These are phyloP conservation scores for Phorcus lineatus DNA, from an alignment of 2,888 invertebrate genomes.

Conservation along the genomic window DNA sequence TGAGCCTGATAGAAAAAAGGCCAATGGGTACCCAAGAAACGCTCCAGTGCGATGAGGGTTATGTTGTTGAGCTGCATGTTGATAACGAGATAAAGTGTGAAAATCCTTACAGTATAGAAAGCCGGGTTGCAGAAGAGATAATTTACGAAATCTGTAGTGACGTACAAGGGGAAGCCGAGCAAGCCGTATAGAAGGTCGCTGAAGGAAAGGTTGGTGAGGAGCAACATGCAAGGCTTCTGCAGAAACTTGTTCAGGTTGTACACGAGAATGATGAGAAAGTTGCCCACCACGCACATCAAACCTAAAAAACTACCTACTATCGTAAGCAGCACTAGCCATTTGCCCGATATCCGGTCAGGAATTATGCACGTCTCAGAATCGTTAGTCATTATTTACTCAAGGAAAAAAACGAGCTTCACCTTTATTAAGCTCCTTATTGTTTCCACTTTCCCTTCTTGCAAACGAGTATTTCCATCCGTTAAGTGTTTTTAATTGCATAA, in stretches of 20 bases:
- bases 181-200: background rate
- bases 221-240: background rate
- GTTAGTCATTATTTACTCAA: background rate
- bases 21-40: background rate
- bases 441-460: too few species aligned
- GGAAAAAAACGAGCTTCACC: too few species aligned
- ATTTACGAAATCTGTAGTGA: background rate
- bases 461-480: too few species aligned
- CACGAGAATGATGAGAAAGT: background rate
- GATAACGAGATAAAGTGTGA: background rate
- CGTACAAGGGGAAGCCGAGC: background rate
- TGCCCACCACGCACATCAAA: background rate
- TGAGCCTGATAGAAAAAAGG: background rate
- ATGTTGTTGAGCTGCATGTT: background rate
- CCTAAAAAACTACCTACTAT: background rate
- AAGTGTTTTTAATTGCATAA: too few species aligned
- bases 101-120: background rate
- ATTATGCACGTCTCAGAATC: background rate
- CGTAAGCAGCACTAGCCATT: background rate
- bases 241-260: background rate
- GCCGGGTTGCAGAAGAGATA: background rate
- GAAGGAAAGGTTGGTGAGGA: background rate
- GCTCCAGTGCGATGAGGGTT: background rate
- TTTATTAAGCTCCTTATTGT: too few species aligned
- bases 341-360: background rate